These are phyloP conservation scores for Scrobipalpa costella DNA, from an alignment of 2,888 invertebrate species.

Conservation along the genomic window DNA sequence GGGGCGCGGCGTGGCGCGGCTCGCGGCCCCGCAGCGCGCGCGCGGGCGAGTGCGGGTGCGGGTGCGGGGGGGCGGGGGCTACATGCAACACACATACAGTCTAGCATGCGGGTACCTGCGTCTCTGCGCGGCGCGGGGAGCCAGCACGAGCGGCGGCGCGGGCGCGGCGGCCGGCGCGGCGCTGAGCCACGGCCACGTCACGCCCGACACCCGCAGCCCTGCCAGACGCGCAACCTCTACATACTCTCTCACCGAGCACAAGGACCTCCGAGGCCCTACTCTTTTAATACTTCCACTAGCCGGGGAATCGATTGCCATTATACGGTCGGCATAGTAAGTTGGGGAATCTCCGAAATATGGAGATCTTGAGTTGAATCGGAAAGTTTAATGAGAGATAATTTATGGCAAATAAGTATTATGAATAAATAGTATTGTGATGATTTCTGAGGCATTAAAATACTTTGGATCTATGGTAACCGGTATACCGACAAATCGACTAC, in stretches of 20 bases:
- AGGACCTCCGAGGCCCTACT: neutral
- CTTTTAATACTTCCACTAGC: neutral
- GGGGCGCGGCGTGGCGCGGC: constrained; percentile 78
- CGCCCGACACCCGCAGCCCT: constrained; percentile 90
- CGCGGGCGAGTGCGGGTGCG: constrained; percentile 82
- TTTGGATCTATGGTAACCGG: neutral
- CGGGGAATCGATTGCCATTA: neutral
- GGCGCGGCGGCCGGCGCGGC: constrained; percentile 82
- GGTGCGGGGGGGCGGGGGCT: constrained; percentile 84
- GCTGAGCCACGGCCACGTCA: constrained; percentile 89
- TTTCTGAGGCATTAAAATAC: neutral
- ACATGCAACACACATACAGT: constrained; percentile 58
- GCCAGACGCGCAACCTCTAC: constrained; percentile 57
- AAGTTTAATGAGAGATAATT: neutral
- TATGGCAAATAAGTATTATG: no score
- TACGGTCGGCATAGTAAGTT: neutral
- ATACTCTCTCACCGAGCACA: constrained; percentile 7
- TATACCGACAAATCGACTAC: neutral
- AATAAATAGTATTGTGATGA: no score
- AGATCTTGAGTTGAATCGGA: no score
- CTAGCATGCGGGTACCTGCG: constrained; percentile 81
- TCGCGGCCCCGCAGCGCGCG: constrained; percentile 86
- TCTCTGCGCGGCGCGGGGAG: constrained; percentile 87
- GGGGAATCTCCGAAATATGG: neutral
- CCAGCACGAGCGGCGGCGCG: constrained; percentile 86